Evolutionary conservation across 2,797 vertebrate species (phyloP).

Genomic region (Pristis pectinata): DNA sequence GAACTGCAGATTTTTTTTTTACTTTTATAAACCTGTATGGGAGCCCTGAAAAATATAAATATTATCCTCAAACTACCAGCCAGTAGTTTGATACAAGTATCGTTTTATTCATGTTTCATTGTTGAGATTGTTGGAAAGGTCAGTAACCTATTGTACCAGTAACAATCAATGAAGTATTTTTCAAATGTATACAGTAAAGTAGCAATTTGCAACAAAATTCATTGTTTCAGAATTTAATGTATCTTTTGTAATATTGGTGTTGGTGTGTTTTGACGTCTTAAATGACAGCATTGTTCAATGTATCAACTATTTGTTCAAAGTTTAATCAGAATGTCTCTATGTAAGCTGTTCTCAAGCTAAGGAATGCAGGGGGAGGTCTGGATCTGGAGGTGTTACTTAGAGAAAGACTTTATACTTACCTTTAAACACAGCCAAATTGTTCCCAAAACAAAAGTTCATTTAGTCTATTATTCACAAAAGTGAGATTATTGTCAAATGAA

Average conservation of each 20-base stretch:
- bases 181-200: constrained; percentile 34
- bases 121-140: constrained; percentile 33
- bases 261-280: constrained; percentile 37
- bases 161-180: constrained; percentile 25
- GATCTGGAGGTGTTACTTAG: constrained; percentile 45
- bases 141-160: constrained; percentile 37
- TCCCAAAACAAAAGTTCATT: constrained; percentile 37
- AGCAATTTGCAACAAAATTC: constrained; percentile 19
- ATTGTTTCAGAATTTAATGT: constrained; percentile 33
- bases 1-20: background rate
- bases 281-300: constrained; percentile 43
- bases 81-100: constrained; percentile 22
- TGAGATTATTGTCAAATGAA: constrained; percentile 35
- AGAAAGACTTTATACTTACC: constrained; percentile 41
- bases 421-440: constrained; percentile 42
- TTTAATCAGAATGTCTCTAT: constrained; percentile 40
- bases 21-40: background rate
- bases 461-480: constrained; percentile 36
- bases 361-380: constrained; percentile 45
- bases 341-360: constrained; percentile 42
- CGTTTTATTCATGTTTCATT: constrained; percentile 34
- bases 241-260: constrained; percentile 39
- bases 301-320: constrained; percentile 42
- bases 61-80: background rate
- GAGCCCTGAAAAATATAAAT: background rate